Base-by-base conservation (phyloP, 2,888 invertebrate species). In the Mallateleia sp. region DNA sequence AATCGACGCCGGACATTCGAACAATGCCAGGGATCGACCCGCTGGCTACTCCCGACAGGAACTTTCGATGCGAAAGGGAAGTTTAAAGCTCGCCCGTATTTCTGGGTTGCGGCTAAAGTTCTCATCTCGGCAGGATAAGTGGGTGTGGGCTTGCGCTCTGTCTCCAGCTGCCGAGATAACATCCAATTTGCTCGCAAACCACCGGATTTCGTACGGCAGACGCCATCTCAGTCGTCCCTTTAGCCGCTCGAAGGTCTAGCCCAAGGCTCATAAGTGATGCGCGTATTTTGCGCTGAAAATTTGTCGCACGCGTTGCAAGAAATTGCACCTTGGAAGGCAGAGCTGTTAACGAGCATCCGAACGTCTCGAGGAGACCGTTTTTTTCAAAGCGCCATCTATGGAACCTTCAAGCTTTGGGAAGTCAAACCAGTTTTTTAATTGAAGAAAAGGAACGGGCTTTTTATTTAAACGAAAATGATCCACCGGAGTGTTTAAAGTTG, bases 101-200 rank as follows among this genome's bases (percentile, higher is more conserved):
- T 86, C 77, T 88, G 85, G 88, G 79, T 75, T 85, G 89, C 90
- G 91, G 89, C 87, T 89, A 90, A 91, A 91, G 90, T 91, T 91
- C 90, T 91, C 90, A 90, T 91, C 90, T 90, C 86, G 67, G 82
- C 89, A 89, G 87, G 88, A 90, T 89, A 89, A 89, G 90, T 89
- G 90, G 88, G 89, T 90, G 89, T 89, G 89, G 89, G 87, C 87
- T 87, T 87, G 85, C 85, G 79, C 84, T 87, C 89, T 92, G 92
- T 93, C 92, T 93, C 93, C 93, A 93, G 93, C 93, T 92, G 89
- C 91, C 91, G 92, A 92, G 93, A 93, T 93, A 94, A 92, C 91
- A 92, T 93, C 92, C 93, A 92, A 93, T 93, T 93, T 93, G 91
- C 89, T 90, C 91, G 89, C 90, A 90, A 91, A 91, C 91, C 92